Conservation (phyloP, 2,113 vertebrate species). For the Haplochromis burtoni region DNA sequence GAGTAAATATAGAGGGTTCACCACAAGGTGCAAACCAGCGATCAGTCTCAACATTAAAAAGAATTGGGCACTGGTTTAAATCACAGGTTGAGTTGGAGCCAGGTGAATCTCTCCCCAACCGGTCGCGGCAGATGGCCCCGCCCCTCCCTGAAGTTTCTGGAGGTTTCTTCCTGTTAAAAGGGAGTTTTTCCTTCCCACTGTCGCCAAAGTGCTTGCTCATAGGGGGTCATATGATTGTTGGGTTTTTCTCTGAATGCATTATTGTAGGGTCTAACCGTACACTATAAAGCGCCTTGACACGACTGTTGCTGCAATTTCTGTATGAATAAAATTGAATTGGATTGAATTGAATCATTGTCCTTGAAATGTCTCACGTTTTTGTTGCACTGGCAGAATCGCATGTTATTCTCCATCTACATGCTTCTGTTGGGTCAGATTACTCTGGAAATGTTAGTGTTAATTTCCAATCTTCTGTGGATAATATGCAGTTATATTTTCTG, state of each 20-base stretch:
- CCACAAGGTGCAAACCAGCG: background rate
- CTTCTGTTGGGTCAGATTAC: background rate
- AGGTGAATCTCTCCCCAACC: background rate
- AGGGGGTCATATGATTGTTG: background rate
- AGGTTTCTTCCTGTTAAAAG: background rate
- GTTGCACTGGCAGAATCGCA: background rate
- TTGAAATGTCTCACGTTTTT: background rate
- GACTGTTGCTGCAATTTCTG: background rate
- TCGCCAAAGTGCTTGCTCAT: background rate
- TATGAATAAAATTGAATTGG: background rate
- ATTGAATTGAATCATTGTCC: background rate
- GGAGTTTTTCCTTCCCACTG: background rate
- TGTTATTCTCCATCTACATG: background rate
- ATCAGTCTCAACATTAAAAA: background rate
- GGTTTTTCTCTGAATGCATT: background rate
- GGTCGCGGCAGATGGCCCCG: fast-evolving
- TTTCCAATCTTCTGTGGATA: background rate
- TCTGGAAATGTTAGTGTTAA: background rate
- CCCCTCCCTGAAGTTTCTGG: background rate
- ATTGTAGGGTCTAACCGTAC: background rate
- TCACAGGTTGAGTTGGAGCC: background rate
- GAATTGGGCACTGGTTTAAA: background rate
- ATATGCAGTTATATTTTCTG: background rate
- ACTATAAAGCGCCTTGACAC: background rate
- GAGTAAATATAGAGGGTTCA: background rate